Base-by-base conservation (phyloP, 2,888 invertebrate species). In the Brachylomia viminalis region DNA sequence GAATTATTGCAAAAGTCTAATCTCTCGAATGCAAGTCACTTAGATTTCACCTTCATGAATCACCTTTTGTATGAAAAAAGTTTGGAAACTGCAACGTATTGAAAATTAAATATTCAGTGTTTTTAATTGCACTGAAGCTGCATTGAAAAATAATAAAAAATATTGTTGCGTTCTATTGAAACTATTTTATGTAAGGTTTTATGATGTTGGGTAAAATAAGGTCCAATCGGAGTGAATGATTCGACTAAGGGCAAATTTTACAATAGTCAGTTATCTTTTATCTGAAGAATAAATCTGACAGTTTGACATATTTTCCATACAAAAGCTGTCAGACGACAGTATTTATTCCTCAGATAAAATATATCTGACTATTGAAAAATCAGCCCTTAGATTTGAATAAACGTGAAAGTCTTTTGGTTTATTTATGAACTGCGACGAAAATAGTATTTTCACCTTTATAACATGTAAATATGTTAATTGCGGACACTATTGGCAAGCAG, bases 31-130 rank as follows among this genome's bases (percentile, higher is more conserved):
- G 13, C 23, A 33, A 56, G 27, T 65, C 3, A 54, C n/a, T 20
- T n/a, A n/a, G n/a, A n/a, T n/a, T n/a, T n/a, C n/a, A n/a, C n/a
- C n/a, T n/a, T n/a, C n/a, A n/a, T n/a, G n/a, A 61, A 54, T 17
- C 15, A 61, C 49, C 23, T 54, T 59, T 62, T 65, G 33, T 54
- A n/a, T 47, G 52, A 75, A 72, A 85, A 82, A 45, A 27, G 27
- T 30, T 45, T 62, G 49, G 13, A 66, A 78, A 78, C 62, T 72
- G 61, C 84, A 86, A 58, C 68, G 87, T 76, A 86, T 80, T 86
- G 79, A 76, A 84, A 81, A 88, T 86, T 79, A 86, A 86, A 86
- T 86, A 86, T 86, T 88, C 86, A 88, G 68, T 49, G 66, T 84
- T 81, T 84, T 81, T 88, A 86, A 88, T 86, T 75, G 52, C 72